Evolutionary conservation across 2,113 vertebrate genomes (phyloP).

Genomic region (Tachycineta bicolor): DNA sequence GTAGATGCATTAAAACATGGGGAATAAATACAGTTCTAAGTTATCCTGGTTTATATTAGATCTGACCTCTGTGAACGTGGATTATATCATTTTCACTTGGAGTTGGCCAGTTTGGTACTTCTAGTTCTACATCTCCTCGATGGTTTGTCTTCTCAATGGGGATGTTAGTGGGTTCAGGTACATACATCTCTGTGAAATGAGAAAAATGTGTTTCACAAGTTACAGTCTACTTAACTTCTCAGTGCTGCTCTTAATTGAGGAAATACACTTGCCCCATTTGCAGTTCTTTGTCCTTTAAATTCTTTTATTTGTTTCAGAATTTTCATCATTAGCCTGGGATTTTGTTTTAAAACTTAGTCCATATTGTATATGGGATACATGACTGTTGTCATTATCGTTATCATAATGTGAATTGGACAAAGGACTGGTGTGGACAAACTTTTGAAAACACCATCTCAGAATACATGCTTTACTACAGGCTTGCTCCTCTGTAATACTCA

Average conservation of each 20-base stretch:
- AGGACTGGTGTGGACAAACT: neutral
- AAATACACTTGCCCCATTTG: neutral
- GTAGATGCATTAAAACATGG: neutral
- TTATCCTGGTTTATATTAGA: neutral
- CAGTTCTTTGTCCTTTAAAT: neutral
- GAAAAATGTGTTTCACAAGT: neutral
- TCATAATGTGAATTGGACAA: neutral
- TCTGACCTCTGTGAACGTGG: constrained; percentile 83
- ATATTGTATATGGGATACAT: neutral
- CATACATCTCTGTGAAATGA: constrained; percentile 80
- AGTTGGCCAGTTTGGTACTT: constrained; percentile 81
- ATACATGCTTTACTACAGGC: neutral
- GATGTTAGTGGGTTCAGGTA: constrained; percentile 86
- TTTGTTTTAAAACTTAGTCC: neutral
- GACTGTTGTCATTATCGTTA: neutral
- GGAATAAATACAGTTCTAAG: neutral
- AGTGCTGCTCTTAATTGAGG: neutral
- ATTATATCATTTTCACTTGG: constrained; percentile 85
- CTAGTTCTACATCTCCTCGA: constrained; percentile 71
- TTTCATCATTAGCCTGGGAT: neutral
- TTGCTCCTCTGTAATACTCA: neutral
- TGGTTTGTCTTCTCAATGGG: constrained; percentile 90
- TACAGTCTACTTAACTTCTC: neutral
- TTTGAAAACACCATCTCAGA: neutral
- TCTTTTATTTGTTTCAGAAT: neutral